Percentiles rank a stretch among this genome's conserved stretches.
Conservation (phyloP, 2,113 vertebrate species). For the Heptranchias perlo region DNA sequence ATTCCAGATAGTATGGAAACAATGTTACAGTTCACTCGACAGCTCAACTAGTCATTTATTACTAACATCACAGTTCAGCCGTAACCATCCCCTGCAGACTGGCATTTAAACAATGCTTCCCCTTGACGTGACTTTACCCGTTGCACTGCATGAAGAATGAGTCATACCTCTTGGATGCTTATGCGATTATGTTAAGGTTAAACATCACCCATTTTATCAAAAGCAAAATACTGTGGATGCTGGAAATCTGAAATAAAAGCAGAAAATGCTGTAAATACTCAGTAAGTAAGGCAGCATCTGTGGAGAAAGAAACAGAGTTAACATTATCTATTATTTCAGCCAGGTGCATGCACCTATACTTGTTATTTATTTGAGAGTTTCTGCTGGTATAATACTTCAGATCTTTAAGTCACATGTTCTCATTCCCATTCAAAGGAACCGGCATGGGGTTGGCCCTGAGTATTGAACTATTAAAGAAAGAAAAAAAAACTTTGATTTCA, state of each 20-base stretch:
- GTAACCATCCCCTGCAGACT: slow-evolving; percentile 37
- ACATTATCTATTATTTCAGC: not conserved
- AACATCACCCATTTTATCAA: not conserved
- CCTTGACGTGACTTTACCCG: slow-evolving; percentile 34
- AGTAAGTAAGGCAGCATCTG: too few relatives aligned
- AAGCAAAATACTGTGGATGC: too few relatives aligned
- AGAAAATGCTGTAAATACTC: too few relatives aligned
- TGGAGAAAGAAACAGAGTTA: too few relatives aligned
- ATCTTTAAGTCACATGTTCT: not conserved
- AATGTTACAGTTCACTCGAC: slow-evolving; percentile 31
- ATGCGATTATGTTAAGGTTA: not conserved
- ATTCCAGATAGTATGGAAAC: not conserved
- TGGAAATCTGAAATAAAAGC: too few relatives aligned
- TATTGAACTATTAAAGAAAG: not conserved
- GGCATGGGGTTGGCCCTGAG: not conserved
- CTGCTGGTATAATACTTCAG: not conserved
- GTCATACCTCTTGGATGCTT: slow-evolving; percentile 10
- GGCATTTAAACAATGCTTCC: slow-evolving; percentile 37
- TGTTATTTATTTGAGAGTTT: not conserved
- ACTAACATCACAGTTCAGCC: slow-evolving; percentile 30
- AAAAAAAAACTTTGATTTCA: not conserved
- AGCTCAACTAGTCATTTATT: slow-evolving; percentile 33
- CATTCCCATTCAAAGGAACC: not conserved
- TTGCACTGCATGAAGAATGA: slow-evolving; percentile 15
- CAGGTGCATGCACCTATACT: not conserved